Evolutionary conservation across 1,140 invertebrate species (phyloP).

Genomic region (Oryzaephilus surinamensis): DNA sequence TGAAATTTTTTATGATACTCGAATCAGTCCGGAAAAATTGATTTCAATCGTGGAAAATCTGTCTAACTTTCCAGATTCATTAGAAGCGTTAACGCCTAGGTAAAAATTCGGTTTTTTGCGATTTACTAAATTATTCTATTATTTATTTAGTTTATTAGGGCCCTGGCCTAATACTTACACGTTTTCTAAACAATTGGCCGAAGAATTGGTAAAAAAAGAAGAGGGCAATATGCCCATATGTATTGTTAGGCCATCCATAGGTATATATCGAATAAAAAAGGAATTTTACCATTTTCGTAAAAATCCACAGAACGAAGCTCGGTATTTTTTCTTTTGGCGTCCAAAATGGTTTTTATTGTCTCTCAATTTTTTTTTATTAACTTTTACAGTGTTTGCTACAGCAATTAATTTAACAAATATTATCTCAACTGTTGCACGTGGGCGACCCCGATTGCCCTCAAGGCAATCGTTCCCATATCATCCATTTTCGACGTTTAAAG

Average conservation of each 20-base stretch:
- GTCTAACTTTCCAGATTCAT: conserved; percentile 41
- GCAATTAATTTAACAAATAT: too few species aligned
- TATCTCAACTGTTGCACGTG: too few species aligned
- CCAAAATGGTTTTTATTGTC: too few species aligned
- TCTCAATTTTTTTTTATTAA: too few species aligned
- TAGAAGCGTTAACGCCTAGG: conserved; percentile 35
- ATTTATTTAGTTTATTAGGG: conserved; percentile 35
- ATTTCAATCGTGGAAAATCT: conserved; percentile 35
- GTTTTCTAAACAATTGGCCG: conserved; percentile 49
- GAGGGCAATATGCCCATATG: conserved; percentile 43
- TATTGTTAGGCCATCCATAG: conserved; percentile 50
- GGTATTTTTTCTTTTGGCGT: too few species aligned
- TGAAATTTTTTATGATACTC: conserved; percentile 40
- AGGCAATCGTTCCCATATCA: too few species aligned
- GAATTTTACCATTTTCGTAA: conserved; percentile 3
- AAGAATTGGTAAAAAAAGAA: conserved; percentile 43
- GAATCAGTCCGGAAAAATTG: conserved; percentile 37
- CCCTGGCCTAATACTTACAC: conserved; percentile 53
- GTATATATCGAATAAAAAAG: conserved; percentile 29
- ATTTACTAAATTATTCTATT: conserved; percentile 51
- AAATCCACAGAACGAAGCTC: too few species aligned
- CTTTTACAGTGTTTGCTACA: too few species aligned
- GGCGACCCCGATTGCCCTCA: too few species aligned
- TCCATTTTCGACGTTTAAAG: too few species aligned
- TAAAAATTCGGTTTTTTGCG: conserved; percentile 47